Evolutionary conservation across 37 sponge, comb jelly and placozoan genomes (phyloP), one percentile per base, ranked within the genome.

Genomic region (Geodia barretti): DNA sequence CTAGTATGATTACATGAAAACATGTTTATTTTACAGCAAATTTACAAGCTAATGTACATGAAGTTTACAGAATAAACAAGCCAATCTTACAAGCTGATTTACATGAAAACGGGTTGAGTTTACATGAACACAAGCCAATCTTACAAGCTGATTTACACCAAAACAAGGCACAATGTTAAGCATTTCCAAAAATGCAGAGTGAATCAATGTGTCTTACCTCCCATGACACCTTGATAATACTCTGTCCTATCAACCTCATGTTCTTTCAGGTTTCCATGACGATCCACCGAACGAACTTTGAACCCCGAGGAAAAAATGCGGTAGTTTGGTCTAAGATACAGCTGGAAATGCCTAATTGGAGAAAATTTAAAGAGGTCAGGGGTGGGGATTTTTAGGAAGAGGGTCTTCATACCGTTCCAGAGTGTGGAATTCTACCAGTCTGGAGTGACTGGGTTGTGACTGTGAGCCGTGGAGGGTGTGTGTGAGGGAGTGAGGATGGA

Each of bases 211-310:
- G n/a, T n/a, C 73, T 70, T 35, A 88, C 89, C 83, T 39, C 76
- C 32, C 43, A 88, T 9, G 64, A 68, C 40, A 11, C 89, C 89
- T 60, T 70, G 74, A n/a, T 83, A 75, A 60, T 75, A 88, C 23
- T 71, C 66, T 23, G 76, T 34, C 34, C 19, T 40, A 62, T 83
- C 41, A 4, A 83, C 47, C 25, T 33, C 21, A 28, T 71, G 39
- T 1, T 3, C 65, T 21, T 1, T 3, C 26, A 11, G 19, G 5
- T 39, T 75, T 24, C 78, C 72, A 24, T 34, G 3, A 9, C 5
- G 26, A 29, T 77, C 79, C 21, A 77, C 78, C 21, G 41, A 20
- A 17, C 70, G 30, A 8, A 28, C 89, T 67, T 36, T 72, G 65
- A 88, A 88, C 72, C 82, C 73, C 0, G 33, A 1, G 14, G 72